Base-by-base conservation (phyloP, 2,888 invertebrate species). In the Macropis europaea region DNA sequence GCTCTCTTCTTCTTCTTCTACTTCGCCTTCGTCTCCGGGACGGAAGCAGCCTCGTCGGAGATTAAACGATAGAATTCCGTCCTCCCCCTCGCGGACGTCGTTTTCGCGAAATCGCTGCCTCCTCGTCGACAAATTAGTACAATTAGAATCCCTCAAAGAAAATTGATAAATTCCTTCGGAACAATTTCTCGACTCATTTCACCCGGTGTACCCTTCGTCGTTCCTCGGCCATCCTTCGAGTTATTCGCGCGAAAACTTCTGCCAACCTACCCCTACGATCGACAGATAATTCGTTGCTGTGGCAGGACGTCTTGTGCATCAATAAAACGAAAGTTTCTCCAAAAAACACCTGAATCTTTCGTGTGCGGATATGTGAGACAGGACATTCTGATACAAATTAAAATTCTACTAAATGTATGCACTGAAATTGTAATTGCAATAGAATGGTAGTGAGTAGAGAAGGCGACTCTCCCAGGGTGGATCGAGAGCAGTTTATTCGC, bases 151-250 rank as follows among this genome's bases (percentile, higher is more conserved):
- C 88, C 86, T 88, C 89, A 88, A 90, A 89, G 90, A 89, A 90
- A 89, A 89, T 89, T 89, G 90, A 90, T 89, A 89, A 89, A 90
- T 90, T 90, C 89, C 90, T 84, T 77, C 82, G 86, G 85, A 88
- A 89, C 89, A 88, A 90, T 89, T 90, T 89, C 89, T 81, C 89
- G 89, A 89, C 86, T 89, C 90, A 89, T 90, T 90, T 90, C 89
- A 89, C 86, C 70, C 76, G 75, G 73, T 48, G 62, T 60, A 57
- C 73, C 76, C 77, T 76, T 50, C 71, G 67, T 73, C 68, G 43
- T 53, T 60, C 67, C 64, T 19, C 52, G 40, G 50, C 34, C 40
- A 52, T 47, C 30, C 42, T 36, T 13, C 48, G 64, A 28, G 4
- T 43, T 45, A 60, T 9, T 60, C 69, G 56, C 45, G 34, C 47